A percentile compares a stretch with the other conserved stretches of the same genome.
Conservation (phyloP, 2,888 invertebrate genomes). For the Sinodicranocentrus sp. region DNA sequence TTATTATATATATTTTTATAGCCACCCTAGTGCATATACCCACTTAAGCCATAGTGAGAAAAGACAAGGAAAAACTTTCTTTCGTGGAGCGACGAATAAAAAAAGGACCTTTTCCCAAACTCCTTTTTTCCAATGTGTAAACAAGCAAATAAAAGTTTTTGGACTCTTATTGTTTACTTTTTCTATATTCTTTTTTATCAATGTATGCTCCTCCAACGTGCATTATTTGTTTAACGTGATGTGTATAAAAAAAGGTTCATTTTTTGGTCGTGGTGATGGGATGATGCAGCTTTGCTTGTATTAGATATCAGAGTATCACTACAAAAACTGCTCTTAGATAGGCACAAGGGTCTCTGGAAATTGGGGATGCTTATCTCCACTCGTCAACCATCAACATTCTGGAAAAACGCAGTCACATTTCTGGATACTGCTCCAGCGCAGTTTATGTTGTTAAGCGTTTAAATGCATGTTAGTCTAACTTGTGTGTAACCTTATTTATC, state of each 20-base stretch:
- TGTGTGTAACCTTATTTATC: neutral
- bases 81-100: constrained; percentile 1
- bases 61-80: constrained; percentile 12
- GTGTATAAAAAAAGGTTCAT: neutral
- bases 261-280: no score
- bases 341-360: neutral
- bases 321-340: no score
- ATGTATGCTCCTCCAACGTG: constrained; percentile 20
- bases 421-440: neutral
- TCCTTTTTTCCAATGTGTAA: constrained; percentile 47
- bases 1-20: neutral
- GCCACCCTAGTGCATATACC: neutral
- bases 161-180: constrained; percentile 62
- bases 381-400: no score
- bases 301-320: no score
- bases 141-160: constrained; percentile 67
- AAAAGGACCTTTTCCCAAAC: constrained; percentile 37
- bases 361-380: neutral
- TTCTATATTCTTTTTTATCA: constrained; percentile 37
- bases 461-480: no score
- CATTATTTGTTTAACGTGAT: constrained; percentile 54
- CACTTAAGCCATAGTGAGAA: constrained; percentile 18
- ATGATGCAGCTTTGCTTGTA: no score
- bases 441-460: no score
- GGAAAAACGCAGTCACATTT: neutral